Evolutionary conservation across 2,113 vertebrate genomes (phyloP), one percentile per base, ranked within the genome.

Genomic region (Aldabrachelys gigantea): DNA sequence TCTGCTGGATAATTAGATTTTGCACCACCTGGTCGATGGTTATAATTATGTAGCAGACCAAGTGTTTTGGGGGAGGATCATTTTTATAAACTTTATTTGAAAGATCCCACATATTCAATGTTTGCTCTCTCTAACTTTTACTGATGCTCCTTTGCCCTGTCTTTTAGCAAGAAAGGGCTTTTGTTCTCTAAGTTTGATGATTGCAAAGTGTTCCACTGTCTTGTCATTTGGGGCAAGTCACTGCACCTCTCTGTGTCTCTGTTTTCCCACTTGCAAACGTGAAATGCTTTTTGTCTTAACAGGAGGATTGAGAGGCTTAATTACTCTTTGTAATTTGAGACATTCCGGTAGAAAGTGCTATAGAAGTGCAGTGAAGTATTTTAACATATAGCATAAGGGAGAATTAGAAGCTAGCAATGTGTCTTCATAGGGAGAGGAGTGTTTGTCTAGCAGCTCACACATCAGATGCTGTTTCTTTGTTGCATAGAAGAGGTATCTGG

Each of bases 351-450:
- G 24, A 3, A 54, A 24, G 17, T 78, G 79, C 57, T 92, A 82
- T 88, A 93, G 80, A 80, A 85, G 53, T 49, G 19, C 6, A 24
- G 53, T 65, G 35, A 82, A 62, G 79, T 57, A 84, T 1, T 62
- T 89, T 41, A 19, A 21, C 76, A 56, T 8, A 5, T 35, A 8
- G 4, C 83, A 29, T 88, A 84, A 53, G 19, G 19, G 27, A 80
- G 81, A 44, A 88, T 22, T 84, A 85, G 80, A 94, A 92, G 94
- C 88, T 88, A 95, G 90, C 38, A 41, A 27, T 47, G 24, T 76
- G 41, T 27, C 41, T 76, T 76, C 41, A 76, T 76, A 14, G 41
- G 41, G 41, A 14, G 11, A 13, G 41, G 41, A 13, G 41, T 13
- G 75, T 76, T 76, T 5, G 12, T 76, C 24, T 13, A 27, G 41